A percentile compares a stretch with the other conserved stretches of the same genome.
Evolutionary conservation across 1,140 invertebrate species (phyloP).

Genomic region (Drosophila persimilis): DNA sequence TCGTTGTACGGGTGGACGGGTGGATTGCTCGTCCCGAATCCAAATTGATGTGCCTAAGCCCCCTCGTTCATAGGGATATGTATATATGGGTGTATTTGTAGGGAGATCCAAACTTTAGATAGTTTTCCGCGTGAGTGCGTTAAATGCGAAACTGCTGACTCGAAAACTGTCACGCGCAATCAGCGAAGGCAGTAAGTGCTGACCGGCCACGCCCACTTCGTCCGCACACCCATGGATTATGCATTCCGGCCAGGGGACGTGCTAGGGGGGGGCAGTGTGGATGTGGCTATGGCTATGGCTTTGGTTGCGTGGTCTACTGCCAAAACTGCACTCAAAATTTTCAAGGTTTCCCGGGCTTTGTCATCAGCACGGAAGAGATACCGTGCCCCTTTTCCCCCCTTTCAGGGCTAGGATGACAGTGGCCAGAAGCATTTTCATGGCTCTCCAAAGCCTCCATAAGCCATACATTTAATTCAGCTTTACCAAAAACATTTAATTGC

Average conservation of each 20-base stretch:
- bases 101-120: slow-evolving; percentile 15
- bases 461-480: slow-evolving; percentile 52
- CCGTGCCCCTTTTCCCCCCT: slow-evolving; percentile 26
- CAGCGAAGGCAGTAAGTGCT: slow-evolving; percentile 59
- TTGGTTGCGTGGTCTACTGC: slow-evolving; percentile 11
- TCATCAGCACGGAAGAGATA: slow-evolving; percentile 56
- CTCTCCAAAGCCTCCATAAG: slow-evolving; percentile 34
- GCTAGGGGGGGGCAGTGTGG: too few relatives aligned
- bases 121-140: slow-evolving; percentile 23
- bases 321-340: slow-evolving; percentile 38
- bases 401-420: slow-evolving; percentile 55
- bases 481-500: slow-evolving; percentile 34
- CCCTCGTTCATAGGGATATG: background rate
- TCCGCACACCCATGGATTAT: slow-evolving; percentile 45
- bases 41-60: slow-evolving; percentile 60
- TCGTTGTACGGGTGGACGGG: background rate
- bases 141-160: slow-evolving; percentile 73
- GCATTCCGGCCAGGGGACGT: background rate
- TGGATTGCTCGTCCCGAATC: background rate
- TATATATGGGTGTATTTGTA: too few relatives aligned
- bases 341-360: slow-evolving; percentile 51
- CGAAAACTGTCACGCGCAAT: slow-evolving; percentile 71
- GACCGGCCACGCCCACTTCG: slow-evolving; percentile 19
- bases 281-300: slow-evolving; percentile 10
- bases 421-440: slow-evolving; percentile 55